phyloP scores from a whole-genome alignment of 1,140 invertebrate genomes.

The Ceratina calcarata region DNA sequence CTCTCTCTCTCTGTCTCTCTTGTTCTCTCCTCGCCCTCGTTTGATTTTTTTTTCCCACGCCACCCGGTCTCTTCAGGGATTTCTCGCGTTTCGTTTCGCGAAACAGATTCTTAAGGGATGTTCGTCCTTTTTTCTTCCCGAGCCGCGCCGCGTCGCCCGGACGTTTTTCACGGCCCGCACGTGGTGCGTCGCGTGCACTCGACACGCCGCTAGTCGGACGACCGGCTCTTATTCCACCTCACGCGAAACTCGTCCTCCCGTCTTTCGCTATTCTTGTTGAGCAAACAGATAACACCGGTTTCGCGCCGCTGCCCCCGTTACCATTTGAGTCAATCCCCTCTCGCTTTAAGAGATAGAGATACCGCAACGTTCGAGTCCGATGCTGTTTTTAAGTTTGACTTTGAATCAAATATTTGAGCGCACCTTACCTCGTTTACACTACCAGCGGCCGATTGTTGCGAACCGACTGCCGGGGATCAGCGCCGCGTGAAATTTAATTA shows the following conservation, averaged over 20 bases:
- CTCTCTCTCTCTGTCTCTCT: constrained; percentile 22
- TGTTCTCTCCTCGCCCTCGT: neutral
- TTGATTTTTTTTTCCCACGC: neutral
- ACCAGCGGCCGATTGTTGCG: neutral
- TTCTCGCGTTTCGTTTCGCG: constrained; percentile 6
- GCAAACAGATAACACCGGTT: constrained; percentile 4
- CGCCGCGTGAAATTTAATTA: constrained; percentile 53
- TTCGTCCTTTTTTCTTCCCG: neutral
- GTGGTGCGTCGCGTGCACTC: constrained; percentile 45
- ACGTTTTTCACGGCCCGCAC: constrained; percentile 23
- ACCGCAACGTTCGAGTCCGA: neutral
- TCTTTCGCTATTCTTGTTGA: neutral
- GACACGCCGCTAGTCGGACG: neutral
- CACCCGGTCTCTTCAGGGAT: neutral
- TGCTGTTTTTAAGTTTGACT: too few species aligned
- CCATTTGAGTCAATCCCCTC: constrained; percentile 15
- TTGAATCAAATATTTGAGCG: constrained; percentile 9
- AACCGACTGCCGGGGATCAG: constrained; percentile 14
- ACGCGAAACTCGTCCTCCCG: neutral
- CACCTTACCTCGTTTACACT: neutral
- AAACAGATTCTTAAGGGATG: constrained; percentile 21
- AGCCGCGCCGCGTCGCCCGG: neutral
- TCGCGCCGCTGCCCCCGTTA: neutral
- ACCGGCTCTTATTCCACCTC: neutral
- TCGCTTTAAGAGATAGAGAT: neutral